Evolutionary conservation across 2,113 vertebrate genomes (phyloP).

Genomic region (Percopsis transmontana): DNA sequence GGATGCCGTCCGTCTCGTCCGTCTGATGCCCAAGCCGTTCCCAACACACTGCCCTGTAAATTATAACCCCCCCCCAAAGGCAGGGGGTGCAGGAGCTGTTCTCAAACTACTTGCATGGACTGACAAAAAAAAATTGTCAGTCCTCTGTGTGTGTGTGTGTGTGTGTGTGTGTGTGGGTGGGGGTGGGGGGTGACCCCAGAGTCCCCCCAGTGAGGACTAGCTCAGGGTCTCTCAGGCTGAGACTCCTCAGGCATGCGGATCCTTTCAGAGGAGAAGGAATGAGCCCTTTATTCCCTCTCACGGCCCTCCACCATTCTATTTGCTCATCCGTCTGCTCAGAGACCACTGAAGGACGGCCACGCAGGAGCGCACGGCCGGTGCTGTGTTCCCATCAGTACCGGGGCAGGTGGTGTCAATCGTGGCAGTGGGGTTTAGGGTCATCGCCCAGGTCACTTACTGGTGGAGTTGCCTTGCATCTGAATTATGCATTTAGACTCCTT

Average conservation of each 20-base stretch:
- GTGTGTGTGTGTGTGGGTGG: conserved; percentile 30
- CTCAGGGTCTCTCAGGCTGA: conserved; percentile 60
- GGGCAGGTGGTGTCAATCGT: background rate
- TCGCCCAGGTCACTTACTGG: conserved; percentile 85
- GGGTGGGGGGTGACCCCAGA: conserved; percentile 30
- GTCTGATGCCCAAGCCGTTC: too few relatives aligned
- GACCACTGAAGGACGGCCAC: conserved; percentile 23
- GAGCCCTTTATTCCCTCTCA: conserved; percentile 49
- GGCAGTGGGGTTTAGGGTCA: too few relatives aligned
- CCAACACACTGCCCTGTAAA: too few relatives aligned
- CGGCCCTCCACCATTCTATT: conserved; percentile 58
- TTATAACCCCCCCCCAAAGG: too few relatives aligned
- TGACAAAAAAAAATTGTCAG: background rate
- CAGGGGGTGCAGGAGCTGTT: too few relatives aligned
- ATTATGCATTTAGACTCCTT: conserved; percentile 99
- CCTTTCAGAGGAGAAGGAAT: conserved; percentile 55
- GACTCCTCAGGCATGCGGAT: conserved; percentile 59
- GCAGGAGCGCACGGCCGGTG: conserved; percentile 25
- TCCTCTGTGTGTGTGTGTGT: background rate
- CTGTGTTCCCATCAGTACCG: conserved; percentile 16
- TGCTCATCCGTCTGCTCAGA: conserved; percentile 57
- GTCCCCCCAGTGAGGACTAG: conserved; percentile 47
- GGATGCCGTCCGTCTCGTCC: too few relatives aligned
- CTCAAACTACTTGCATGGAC: background rate
- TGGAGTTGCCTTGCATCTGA: conserved; percentile 98